Base-by-base conservation (phyloP, 2,888 invertebrate genomes). In the Rhabditoides inermis region DNA sequence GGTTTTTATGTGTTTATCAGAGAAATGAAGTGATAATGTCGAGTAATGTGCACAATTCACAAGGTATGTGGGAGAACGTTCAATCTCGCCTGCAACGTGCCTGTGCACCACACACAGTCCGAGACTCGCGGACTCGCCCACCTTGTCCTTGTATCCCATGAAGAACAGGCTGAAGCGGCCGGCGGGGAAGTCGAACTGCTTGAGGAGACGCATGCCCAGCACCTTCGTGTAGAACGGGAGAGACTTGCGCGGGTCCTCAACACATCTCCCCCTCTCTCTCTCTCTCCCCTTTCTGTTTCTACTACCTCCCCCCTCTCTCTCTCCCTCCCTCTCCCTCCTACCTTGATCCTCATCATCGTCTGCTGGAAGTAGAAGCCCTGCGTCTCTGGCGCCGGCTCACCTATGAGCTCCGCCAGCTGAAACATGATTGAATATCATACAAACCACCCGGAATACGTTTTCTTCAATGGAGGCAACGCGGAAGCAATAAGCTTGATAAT, bases 81-180 rank as follows among this genome's bases (percentile, higher is more conserved):
- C n/a, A n/a, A n/a, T n/a, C n/a, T n/a, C n/a, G n/a, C n/a, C n/a
- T n/a, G n/a, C n/a, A n/a, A n/a, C n/a, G n/a, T n/a, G n/a, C n/a
- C n/a, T n/a, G n/a, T n/a, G n/a, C n/a, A n/a, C n/a, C n/a, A n/a
- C n/a, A n/a, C n/a, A n/a, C n/a, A n/a, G n/a, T n/a, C n/a, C n/a
- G n/a, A n/a, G n/a, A n/a, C n/a, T n/a, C n/a, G n/a, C n/a, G n/a
- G n/a, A n/a, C n/a, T n/a, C n/a, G n/a, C n/a, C n/a, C 2, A 81
- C 80, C 0, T 83, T 81, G 49, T 85, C 82, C 77, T 90, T 91
- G 77, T 86, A 92, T 0, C 88, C 90, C 85, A 90, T 84, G 76
- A 92, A 92, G 79, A 88, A 92, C 3, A 92, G 76, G 0, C 88
- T 85, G 77, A 92, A 92, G 77, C 88, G 87, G 83, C 88, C 87